phyloP scores from a whole-genome alignment of 2,113 vertebrate genomes.

The Lipotes vexillifer region DNA sequence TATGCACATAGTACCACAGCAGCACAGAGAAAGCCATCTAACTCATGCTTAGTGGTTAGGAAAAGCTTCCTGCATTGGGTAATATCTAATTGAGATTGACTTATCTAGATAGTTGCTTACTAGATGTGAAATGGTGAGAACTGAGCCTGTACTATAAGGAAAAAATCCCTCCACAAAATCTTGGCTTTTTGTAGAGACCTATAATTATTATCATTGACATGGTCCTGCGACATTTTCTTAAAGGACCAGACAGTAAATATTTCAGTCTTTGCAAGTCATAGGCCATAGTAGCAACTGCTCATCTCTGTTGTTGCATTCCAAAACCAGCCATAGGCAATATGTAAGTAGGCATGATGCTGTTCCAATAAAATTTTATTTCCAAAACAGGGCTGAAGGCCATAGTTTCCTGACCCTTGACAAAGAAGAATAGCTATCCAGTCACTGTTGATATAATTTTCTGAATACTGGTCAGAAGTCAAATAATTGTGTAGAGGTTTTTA shows the following conservation, averaged over 20 bases:
- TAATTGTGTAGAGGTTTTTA: not conserved
- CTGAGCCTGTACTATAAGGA: not conserved
- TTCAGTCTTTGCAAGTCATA: not conserved
- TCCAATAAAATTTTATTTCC: not conserved
- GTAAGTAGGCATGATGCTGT: not conserved
- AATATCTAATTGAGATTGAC: not conserved
- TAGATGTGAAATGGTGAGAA: not conserved
- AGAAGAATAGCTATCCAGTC: not conserved
- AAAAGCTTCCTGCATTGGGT: not conserved
- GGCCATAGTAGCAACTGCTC: not conserved
- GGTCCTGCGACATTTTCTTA: not conserved
- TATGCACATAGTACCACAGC: not conserved
- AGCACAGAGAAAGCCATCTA: not conserved
- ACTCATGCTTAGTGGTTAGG: not conserved
- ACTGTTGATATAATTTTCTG: not conserved
- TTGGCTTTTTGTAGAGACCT: not conserved
- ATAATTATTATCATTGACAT: not conserved
- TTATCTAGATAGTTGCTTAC: not conserved
- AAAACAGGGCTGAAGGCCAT: not conserved
- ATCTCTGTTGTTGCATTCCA: not conserved
- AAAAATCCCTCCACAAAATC: not conserved
- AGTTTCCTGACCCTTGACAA: not conserved
- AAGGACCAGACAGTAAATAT: not conserved
- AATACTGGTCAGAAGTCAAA: not conserved
- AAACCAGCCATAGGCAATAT: not conserved